These are phyloP conservation scores for Choreutis nemorana DNA, from an alignment of 2,888 invertebrate genomes.

Conservation along the genomic window DNA sequence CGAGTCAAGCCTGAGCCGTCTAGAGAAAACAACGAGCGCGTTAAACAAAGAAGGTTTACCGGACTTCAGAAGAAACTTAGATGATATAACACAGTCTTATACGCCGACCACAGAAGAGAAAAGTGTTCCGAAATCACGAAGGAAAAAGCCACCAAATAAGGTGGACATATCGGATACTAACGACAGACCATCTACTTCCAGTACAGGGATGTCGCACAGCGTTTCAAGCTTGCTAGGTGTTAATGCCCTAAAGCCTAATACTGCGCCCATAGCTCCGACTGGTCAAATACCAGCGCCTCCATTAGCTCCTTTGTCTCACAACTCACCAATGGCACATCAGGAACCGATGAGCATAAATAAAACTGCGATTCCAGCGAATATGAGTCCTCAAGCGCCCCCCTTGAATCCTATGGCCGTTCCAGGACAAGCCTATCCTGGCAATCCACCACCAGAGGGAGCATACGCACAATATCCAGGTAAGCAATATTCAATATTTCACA, in stretches of 20 bases:
- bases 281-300: constrained; percentile 16
- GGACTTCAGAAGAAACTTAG: constrained; percentile 53
- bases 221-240: constrained; percentile 47
- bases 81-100: constrained; percentile 59
- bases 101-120: constrained; percentile 49
- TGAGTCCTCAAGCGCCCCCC: too few species aligned
- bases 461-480: constrained; percentile 55
- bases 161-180: constrained; percentile 16
- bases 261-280: constrained; percentile 20
- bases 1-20: constrained; percentile 49
- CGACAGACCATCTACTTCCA: constrained; percentile 19
- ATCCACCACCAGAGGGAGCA: constrained; percentile 35
- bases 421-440: constrained; percentile 27
- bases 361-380: constrained; percentile 19
- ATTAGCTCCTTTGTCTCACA: too few species aligned
- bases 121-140: constrained; percentile 35
- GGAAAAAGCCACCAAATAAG: constrained; percentile 50
- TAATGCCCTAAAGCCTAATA: constrained; percentile 17
- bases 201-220: constrained; percentile 43
- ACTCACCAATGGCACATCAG: too few species aligned
- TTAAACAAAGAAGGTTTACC: constrained; percentile 52
- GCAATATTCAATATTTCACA: too few species aligned
- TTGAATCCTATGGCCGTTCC: constrained; percentile 20
- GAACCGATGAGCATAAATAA: too few species aligned
- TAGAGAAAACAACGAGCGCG: constrained; percentile 51